Evolutionary conservation across 92 coral and sea anemone species (phyloP).

Genomic region (Phenganax stokvisi): DNA sequence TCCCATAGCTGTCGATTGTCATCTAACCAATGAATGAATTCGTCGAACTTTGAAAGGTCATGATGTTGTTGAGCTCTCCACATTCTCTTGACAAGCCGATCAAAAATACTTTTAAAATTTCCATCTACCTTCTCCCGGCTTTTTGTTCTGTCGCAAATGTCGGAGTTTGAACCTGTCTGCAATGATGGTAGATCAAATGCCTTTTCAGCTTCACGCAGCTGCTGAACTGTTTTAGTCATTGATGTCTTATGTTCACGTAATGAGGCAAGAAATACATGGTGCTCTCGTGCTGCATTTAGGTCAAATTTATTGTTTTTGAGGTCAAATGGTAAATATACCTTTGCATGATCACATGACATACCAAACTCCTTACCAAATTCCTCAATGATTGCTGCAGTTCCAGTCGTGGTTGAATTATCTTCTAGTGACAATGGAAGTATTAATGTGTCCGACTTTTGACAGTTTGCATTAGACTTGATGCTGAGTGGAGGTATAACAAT

Average conservation of each 20-base stretch:
- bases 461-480: slow-evolving; percentile 15
- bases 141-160: neutral
- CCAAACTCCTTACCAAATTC: slow-evolving; percentile 53
- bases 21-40: slow-evolving; percentile 27
- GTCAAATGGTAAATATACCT: slow-evolving; percentile 39
- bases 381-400: slow-evolving; percentile 55
- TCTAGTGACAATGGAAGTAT: slow-evolving; percentile 56
- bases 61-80: slow-evolving; percentile 49
- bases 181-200: slow-evolving; percentile 14
- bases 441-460: slow-evolving; percentile 38
- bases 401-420: slow-evolving; percentile 43
- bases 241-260: slow-evolving; percentile 37
- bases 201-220: slow-evolving; percentile 31
- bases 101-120: slow-evolving; percentile 41
- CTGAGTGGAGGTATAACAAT: slow-evolving; percentile 6
- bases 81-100: slow-evolving; percentile 42
- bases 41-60: slow-evolving; percentile 23
- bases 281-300: slow-evolving; percentile 41
- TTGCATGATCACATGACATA: slow-evolving; percentile 41
- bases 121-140: slow-evolving; percentile 46
- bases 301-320: slow-evolving; percentile 39
- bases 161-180: neutral
- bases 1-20: slow-evolving; percentile 26
- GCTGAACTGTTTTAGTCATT: slow-evolving; percentile 41
- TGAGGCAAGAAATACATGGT: slow-evolving; percentile 33